Evolutionary conservation across 2,113 vertebrate species (phyloP).

Genomic region (Penelope pileata): DNA sequence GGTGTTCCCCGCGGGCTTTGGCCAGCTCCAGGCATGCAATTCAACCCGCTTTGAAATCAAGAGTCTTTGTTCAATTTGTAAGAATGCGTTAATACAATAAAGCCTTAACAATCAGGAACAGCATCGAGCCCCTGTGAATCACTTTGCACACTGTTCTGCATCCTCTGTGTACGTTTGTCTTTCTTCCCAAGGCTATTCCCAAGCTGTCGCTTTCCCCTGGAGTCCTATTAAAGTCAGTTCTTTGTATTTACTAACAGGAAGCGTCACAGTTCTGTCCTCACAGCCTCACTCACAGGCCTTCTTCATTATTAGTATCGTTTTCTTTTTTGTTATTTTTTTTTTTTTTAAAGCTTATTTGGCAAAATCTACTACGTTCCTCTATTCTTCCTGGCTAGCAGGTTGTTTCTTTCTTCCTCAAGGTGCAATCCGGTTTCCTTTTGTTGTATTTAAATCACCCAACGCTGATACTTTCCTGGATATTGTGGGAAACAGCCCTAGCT

Average conservation of each 20-base stretch:
- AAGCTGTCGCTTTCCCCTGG: slow-evolving; percentile 63
- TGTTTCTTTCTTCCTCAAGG: slow-evolving; percentile 70
- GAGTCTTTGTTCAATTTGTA: slow-evolving; percentile 36
- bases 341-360: slow-evolving; percentile 34
- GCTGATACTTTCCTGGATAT: slow-evolving; percentile 65
- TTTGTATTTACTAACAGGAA: slow-evolving; percentile 79
- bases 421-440: slow-evolving; percentile 67
- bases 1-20: neutral
- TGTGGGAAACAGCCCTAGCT: slow-evolving; percentile 61
- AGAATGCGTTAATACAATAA: neutral
- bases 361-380: neutral
- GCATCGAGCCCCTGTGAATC: slow-evolving; percentile 40
- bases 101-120: slow-evolving; percentile 40
- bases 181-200: slow-evolving; percentile 70
- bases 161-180: slow-evolving; percentile 43
- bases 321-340: neutral
- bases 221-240: slow-evolving; percentile 71
- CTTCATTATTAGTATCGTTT: slow-evolving; percentile 56
- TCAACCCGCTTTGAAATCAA: neutral
- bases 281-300: neutral
- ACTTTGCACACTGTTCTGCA: slow-evolving; percentile 47
- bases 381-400: slow-evolving; percentile 65
- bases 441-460: slow-evolving; percentile 42
- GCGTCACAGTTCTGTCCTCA: slow-evolving; percentile 43
- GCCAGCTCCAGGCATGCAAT: neutral